Percentiles rank a stretch among this genome's conserved stretches.
phyloP scores from a whole-genome alignment of 2,797 vertebrate genomes.

The Champsocephalus esox region DNA sequence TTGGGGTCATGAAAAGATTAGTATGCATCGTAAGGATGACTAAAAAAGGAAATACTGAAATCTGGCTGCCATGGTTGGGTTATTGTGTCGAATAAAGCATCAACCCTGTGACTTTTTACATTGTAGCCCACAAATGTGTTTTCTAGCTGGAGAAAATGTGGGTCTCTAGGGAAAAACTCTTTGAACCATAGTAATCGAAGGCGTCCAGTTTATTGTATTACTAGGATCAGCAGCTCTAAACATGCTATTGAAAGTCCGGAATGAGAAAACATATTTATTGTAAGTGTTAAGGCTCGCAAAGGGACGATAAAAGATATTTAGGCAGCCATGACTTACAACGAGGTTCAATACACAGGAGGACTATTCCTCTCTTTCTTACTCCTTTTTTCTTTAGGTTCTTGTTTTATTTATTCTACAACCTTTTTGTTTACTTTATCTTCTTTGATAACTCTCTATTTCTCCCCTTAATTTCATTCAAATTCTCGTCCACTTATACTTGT shows the following conservation, averaged over 20 bases:
- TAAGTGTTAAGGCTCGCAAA: constrained; percentile 1
- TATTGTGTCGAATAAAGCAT: constrained; percentile 23
- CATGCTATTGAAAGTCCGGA: constrained; percentile 2
- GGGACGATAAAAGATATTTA: constrained; percentile 21
- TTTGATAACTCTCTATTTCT: neutral
- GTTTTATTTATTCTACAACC: neutral
- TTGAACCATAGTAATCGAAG: neutral
- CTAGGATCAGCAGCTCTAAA: constrained; percentile 33
- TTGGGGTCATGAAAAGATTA: constrained; percentile 3
- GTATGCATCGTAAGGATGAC: neutral
- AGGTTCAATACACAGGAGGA: constrained; percentile 14
- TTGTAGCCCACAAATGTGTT: neutral
- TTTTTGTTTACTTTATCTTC: neutral
- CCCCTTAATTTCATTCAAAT: too few species aligned
- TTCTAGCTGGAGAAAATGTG: constrained; percentile 1
- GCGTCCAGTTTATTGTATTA: constrained; percentile 2
- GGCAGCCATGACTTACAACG: constrained; percentile 1
- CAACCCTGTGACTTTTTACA: constrained; percentile 26
- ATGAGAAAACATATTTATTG: constrained; percentile 13
- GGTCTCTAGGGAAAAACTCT: neutral
- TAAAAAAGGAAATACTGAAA: neutral
- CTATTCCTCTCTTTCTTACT: neutral
- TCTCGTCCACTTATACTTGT: too few species aligned
- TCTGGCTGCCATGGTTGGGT: neutral
- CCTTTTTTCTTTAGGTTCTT: neutral